Conservation (phyloP, 2,113 vertebrate species). For the Nestor notabilis region DNA sequence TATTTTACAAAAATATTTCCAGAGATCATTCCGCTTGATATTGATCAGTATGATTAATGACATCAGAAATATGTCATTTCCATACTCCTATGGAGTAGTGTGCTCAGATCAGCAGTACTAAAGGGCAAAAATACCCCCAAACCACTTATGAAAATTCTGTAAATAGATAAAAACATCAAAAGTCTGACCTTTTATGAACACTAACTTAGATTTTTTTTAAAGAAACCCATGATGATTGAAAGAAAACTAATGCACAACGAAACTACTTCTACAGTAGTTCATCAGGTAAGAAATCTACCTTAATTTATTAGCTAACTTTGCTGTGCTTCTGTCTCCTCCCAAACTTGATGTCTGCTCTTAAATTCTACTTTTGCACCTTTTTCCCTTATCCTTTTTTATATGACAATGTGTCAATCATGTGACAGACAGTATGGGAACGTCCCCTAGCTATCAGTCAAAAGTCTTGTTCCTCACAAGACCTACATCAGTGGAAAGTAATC, state of each 20-base stretch:
- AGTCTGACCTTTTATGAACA: not conserved
- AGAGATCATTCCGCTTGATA: not conserved
- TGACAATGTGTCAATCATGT: not conserved
- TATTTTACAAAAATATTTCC: constrained; percentile 11
- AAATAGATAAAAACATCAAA: not conserved
- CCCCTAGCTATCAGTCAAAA: not conserved
- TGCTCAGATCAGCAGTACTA: not conserved
- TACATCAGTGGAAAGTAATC: not conserved
- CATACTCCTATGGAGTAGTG: not conserved
- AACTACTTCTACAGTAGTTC: not conserved
- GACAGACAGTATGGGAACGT: not conserved
- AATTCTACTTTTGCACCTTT: not conserved
- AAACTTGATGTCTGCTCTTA: not conserved
- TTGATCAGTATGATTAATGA: not conserved
- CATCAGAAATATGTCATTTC: not conserved
- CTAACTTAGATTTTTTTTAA: not conserved
- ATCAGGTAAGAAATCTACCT: not conserved
- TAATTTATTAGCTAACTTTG: not conserved
- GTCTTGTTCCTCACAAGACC: not conserved
- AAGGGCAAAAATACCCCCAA: not conserved
- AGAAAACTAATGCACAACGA: not conserved
- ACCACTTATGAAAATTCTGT: not conserved
- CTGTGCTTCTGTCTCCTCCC: not conserved
- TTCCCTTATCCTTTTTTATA: not conserved
- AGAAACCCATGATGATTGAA: not conserved